Evolutionary conservation across 2,113 vertebrate genomes (phyloP).

Genomic region (Coregonus clupeaformis): DNA sequence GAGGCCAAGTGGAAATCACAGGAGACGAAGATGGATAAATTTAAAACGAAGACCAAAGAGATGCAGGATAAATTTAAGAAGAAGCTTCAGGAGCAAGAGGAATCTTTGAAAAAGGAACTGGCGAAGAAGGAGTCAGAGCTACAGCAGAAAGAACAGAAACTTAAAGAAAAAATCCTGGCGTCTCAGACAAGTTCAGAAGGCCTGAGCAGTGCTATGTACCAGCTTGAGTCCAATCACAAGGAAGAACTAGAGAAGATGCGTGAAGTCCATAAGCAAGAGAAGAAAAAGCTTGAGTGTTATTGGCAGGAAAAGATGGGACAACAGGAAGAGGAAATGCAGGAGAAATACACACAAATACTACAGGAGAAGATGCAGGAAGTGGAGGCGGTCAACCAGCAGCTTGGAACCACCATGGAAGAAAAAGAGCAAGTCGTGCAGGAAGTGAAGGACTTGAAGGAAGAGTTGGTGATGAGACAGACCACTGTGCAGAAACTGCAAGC

Average conservation of each 20-base stretch:
- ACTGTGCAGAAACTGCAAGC: conserved; percentile 80
- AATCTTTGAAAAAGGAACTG: conserved; percentile 83
- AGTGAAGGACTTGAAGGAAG: conserved; percentile 75
- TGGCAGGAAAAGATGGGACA: conserved; percentile 82
- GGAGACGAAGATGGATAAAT: conserved; percentile 85
- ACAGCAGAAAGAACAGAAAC: conserved; percentile 83
- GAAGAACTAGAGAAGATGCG: conserved; percentile 81
- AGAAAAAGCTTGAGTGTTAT: conserved; percentile 62
- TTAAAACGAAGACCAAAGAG: conserved; percentile 86
- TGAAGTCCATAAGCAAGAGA: conserved; percentile 70
- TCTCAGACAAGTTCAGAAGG: conserved; percentile 82
- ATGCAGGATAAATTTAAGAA: conserved; percentile 86
- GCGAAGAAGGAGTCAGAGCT: conserved; percentile 85
- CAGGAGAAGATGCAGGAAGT: conserved; percentile 83
- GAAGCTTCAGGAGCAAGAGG: conserved; percentile 85
- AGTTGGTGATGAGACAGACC: conserved; percentile 72
- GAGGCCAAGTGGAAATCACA: conserved; percentile 83
- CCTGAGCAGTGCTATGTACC: conserved; percentile 78
- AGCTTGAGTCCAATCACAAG: conserved; percentile 85
- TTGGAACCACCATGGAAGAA: conserved; percentile 69
- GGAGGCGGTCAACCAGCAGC: conserved; percentile 72
- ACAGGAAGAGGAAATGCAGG: conserved; percentile 78
- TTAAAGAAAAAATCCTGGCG: conserved; percentile 85
- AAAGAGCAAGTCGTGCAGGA: conserved; percentile 72
- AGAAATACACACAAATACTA: conserved; percentile 74